These are phyloP conservation scores for Drosophila mauritiana DNA, from an alignment of 1,140 invertebrate genomes.

Conservation along the genomic window DNA sequence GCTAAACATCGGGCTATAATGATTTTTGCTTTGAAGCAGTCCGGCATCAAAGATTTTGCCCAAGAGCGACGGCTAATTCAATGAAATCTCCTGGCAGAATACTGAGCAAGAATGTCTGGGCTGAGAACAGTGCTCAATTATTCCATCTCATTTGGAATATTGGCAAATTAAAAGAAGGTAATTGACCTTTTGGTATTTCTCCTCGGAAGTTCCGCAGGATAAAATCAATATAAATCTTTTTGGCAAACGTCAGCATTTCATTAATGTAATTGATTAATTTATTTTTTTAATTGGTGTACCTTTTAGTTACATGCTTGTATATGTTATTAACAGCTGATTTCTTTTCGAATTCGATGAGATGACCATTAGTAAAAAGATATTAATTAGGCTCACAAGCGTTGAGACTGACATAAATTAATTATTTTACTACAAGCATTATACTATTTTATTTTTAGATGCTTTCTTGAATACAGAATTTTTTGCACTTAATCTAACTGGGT, in stretches of 20 bases:
- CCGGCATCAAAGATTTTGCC: conserved; percentile 22
- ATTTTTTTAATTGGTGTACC: not conserved
- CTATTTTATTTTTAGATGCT: not conserved
- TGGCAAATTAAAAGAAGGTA: conserved; percentile 31
- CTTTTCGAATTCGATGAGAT: conserved; percentile 1
- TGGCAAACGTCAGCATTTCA: not conserved
- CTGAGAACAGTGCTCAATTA: conserved; percentile 34
- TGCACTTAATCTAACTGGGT: not conserved
- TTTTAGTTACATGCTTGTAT: not conserved
- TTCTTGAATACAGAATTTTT: not conserved
- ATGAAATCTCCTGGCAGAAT: conserved; percentile 35
- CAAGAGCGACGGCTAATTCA: conserved; percentile 30
- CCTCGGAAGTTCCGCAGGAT: not conserved
- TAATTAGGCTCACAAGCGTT: conserved; percentile 27
- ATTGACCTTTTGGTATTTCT: conserved; percentile 13
- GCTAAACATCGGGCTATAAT: conserved; percentile 24
- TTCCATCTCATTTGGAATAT: conserved; percentile 41
- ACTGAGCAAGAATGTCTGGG: conserved; percentile 1
- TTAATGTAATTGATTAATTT: not conserved
- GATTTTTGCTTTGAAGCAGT: conserved; percentile 26
- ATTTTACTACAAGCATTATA: not conserved
- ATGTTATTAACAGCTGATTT: conserved; percentile 37
- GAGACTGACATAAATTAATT: no score
- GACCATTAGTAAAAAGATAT: conserved; percentile 52
- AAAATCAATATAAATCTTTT: conserved; percentile 6